Evolutionary conservation across 1,140 invertebrate genomes (phyloP), one percentile per base, ranked within the genome.

Genomic region (Pseudoatta argentina): DNA sequence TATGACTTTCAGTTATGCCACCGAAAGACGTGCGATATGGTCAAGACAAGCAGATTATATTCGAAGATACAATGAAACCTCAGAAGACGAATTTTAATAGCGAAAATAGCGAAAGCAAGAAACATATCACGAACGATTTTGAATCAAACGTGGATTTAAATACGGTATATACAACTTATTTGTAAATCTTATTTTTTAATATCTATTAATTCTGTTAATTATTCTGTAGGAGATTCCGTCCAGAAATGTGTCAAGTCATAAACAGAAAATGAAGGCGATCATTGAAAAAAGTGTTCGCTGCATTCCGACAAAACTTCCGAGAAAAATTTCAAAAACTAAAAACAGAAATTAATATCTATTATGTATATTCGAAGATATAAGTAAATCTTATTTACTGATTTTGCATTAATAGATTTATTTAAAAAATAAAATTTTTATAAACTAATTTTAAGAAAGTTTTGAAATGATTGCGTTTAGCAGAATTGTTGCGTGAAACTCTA

Each of bases 71-170:
- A 14, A 21, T 30, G 14, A 82, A 34, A 6, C 27, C 78, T 1
- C 53, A 8, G 14, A 0, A 69, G 14, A 61, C 88, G 16, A 21
- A 21, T 21, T 78, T 71, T 39, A 78, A 30, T 24, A 86, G 16
- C 2, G 82, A 89, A n/a, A 83, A 91, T 24, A 77, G 21, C 0
- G 77, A 18, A 12, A 51, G 10, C 6, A 75, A 1, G 5, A 69
- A 55, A n/a, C 7, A 53, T 4, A 48, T 77, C 0, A 51, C 21
- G 3, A 73, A 24, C 1, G 89, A 90, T 24, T 77, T 81, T 6
- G 57, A 72, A 48, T 88, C 89, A 0, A 87, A 86, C 12, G 79
- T 79, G 18, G 67, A 90, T 44, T 12, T 89, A 6, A 27, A 24
- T 10, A 12, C 67, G 59, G 88, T 89, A 83, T 10, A 18, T 67